Base-by-base conservation (phyloP, 2,888 invertebrate genomes). In the Prosapia bicincta region DNA sequence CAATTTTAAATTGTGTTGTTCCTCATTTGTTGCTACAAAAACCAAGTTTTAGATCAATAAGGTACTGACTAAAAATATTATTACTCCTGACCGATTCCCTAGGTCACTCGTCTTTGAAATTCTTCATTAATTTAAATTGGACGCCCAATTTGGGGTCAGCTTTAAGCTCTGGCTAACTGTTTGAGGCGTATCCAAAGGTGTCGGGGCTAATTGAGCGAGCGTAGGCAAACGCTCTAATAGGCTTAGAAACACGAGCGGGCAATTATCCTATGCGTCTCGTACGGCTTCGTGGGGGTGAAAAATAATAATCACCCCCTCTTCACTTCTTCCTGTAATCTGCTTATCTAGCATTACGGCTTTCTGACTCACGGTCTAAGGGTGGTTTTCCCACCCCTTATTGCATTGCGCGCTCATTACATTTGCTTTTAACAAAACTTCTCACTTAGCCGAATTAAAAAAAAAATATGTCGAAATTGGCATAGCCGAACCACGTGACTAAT, bases 221-320 rank as follows among this genome's bases (percentile, higher is more conserved):
- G 69, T 38, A 23, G 38, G 68, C 28, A 73, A 72, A 66, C 72
- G 72, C 76, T 76, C 26, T 73, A 76, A 76, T 72, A 72, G 76
- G 76, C 71, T 76, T 76, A 71, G 72, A 68, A 71, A 66, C 72
- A 71, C 71, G 71, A 72, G 76, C 76, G 76, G 65, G 67, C 76
- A 76, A 76, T 76, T 76, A 76, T 38, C 68, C 68, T 23, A 20
- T 20, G 54, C 54, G 54, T 13, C 54, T 10, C 38, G 10, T 5
- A 10, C 32, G 3, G 67, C n/a, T 15, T 25, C 26, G 32, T 28
- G 28, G 72, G 72, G 72, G 72, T 72, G 72, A 72, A 54, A 54
- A 72, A 72, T 72, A 72, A 72, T 72, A 72, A 72, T 32, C 66
- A 28, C 72, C 15, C 66, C 72, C 26, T 30, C 23, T 20, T 65